A percentile compares a stretch with the other conserved stretches of the same genome.
Evolutionary conservation across 2,888 invertebrate genomes (phyloP).

Genomic region (Nipponacmea schrenckii): DNA sequence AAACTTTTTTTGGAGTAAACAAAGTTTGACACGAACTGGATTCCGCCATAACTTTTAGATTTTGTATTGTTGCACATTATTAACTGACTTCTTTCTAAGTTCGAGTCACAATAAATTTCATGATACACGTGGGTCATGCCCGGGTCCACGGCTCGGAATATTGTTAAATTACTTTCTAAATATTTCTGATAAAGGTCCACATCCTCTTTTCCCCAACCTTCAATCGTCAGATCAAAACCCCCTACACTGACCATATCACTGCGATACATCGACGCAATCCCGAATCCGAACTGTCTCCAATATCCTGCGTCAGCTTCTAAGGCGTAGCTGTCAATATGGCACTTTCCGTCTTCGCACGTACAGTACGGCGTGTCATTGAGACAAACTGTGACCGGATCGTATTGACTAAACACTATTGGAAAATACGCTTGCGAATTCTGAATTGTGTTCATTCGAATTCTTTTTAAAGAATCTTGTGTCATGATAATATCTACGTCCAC

Average conservation of each 20-base stretch:
- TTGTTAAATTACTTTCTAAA: constrained; percentile 73
- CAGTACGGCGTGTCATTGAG: constrained; percentile 30
- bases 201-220: constrained; percentile 98
- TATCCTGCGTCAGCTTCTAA: constrained; percentile 77
- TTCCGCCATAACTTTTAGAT: constrained; percentile 77
- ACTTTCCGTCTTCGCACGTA: constrained; percentile 26
- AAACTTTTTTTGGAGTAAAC: constrained; percentile 39
- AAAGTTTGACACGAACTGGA: constrained; percentile 60
- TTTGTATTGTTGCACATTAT: constrained; percentile 93
- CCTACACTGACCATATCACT: constrained; percentile 84
- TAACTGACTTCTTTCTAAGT: constrained; percentile 82
- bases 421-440: constrained; percentile 78
- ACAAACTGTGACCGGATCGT: constrained; percentile 77
- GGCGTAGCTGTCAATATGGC: constrained; percentile 45
- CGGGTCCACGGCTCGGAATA: constrained; percentile 88
- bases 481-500: constrained; percentile 96
- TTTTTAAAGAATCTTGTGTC: constrained; percentile 77
- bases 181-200: constrained; percentile 92
- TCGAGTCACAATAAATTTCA: constrained; percentile 85
- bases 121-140: constrained; percentile 94
- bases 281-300: constrained; percentile 96
- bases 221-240: constrained; percentile 89
- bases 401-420: constrained; percentile 96
- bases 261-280: constrained; percentile 90
- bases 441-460: constrained; percentile 71